Evolutionary conservation across 1,140 invertebrate species (phyloP).

Genomic region (Drosophila repletoides): DNA sequence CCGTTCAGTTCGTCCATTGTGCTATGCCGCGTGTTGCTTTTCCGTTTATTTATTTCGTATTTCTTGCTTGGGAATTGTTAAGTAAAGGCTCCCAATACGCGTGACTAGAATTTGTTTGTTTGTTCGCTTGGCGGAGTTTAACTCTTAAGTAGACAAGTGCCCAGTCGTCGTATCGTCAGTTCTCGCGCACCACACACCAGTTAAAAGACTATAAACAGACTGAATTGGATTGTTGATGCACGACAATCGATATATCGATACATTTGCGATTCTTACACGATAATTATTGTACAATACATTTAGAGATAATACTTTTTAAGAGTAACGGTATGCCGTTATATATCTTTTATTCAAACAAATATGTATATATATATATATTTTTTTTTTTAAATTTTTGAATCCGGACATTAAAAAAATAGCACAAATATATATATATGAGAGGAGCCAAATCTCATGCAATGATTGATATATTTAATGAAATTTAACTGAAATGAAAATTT

Average conservation of each 20-base stretch:
- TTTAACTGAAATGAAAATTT: too few species aligned
- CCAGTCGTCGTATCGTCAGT: too few species aligned
- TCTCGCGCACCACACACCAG: conserved; percentile 23
- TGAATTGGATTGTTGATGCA: conserved; percentile 16
- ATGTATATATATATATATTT: too few species aligned
- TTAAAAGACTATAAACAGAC: conserved; percentile 48
- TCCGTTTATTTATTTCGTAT: conserved; percentile 25
- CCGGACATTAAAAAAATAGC: too few species aligned
- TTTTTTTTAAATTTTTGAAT: too few species aligned
- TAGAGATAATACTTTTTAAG: neutral
- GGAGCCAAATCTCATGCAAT: too few species aligned
- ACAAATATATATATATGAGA: too few species aligned
- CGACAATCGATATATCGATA: conserved; percentile 22
- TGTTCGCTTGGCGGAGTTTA: conserved; percentile 13
- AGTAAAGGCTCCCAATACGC: conserved; percentile 40
- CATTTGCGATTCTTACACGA: too few species aligned
- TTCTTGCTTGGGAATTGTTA: conserved; percentile 18
- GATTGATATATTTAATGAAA: too few species aligned
- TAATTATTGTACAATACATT: too few species aligned
- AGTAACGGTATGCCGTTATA: too few species aligned
- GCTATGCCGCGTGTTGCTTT: conserved; percentile 32
- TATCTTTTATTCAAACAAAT: too few species aligned
- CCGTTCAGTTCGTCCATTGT: conserved; percentile 78
- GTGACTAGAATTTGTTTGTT: conserved; percentile 65
- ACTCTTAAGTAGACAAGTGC: conserved; percentile 2